Evolutionary conservation across 2,113 vertebrate genomes (phyloP).

Genomic region (Solea solea): DNA sequence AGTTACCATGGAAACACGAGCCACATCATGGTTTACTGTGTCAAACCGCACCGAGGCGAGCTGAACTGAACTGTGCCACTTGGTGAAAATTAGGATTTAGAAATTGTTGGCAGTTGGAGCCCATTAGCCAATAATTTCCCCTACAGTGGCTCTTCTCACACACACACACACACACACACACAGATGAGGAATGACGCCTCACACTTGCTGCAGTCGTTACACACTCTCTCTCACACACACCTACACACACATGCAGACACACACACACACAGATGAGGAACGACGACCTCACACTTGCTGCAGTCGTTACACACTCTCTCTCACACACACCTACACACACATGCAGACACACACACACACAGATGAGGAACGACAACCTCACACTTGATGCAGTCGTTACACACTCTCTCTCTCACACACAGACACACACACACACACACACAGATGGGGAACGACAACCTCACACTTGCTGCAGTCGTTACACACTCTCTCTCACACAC

Average conservation of each 20-base stretch:
- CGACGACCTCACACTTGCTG: slow-evolving; percentile 19
- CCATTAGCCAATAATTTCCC: slow-evolving; percentile 82
- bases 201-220: too few relatives aligned
- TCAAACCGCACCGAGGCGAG: too few relatives aligned
- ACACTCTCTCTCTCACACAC: slow-evolving; percentile 6
- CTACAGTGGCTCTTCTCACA: slow-evolving; percentile 68
- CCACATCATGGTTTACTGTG: too few relatives aligned
- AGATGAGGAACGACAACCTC: slow-evolving; percentile 61
- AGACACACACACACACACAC: slow-evolving; percentile 7
- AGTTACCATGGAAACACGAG: too few relatives aligned
- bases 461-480: too few relatives aligned
- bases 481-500: slow-evolving; percentile 4
- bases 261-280: slow-evolving; percentile 2
- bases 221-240: too few relatives aligned
- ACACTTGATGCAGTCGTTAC: slow-evolving; percentile 15
- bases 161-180: background rate
- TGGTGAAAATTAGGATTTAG: slow-evolving; percentile 52
- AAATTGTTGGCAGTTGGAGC: slow-evolving; percentile 76
- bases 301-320: background rate
- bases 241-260: slow-evolving; percentile 5
- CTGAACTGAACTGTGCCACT: too few relatives aligned
- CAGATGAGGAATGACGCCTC: too few relatives aligned
- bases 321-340: background rate
- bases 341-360: slow-evolving; percentile 7
- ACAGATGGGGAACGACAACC: too few relatives aligned